Evolutionary conservation across 2,797 vertebrate genomes (phyloP).

Genomic region (Oophaga sylvatica): DNA sequence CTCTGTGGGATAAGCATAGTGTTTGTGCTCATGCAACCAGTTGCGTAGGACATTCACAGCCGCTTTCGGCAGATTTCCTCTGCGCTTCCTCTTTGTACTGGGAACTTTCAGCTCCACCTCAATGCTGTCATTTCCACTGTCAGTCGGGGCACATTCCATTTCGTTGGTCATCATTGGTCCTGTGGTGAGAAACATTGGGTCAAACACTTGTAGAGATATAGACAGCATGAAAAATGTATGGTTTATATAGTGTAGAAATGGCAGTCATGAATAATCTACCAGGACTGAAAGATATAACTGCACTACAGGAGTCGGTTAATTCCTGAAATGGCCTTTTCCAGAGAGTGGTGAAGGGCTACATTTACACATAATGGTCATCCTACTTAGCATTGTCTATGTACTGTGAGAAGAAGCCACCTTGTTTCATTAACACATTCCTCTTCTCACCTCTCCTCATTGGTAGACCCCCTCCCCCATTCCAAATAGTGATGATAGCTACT

Average conservation of each 20-base stretch:
- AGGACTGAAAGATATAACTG: not conserved
- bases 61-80: constrained; percentile 94
- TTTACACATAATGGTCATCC: not conserved
- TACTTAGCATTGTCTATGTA: not conserved
- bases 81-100: constrained; percentile 86
- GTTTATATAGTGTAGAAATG: not conserved
- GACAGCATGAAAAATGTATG: not conserved
- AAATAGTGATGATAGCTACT: not conserved
- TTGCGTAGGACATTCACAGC: constrained; percentile 91
- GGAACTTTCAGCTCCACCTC: constrained; percentile 82
- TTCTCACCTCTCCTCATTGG: constrained; percentile 33
- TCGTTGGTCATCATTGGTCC: constrained; percentile 76
- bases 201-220: no score
- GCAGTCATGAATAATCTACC: not conserved
- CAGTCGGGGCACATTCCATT: constrained; percentile 71
- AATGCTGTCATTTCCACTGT: constrained; percentile 79
- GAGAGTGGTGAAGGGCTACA: not conserved
- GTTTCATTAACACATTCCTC: constrained; percentile 29
- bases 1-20: constrained; percentile 95
- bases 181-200: constrained; percentile 44
- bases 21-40: constrained; percentile 94
- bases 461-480: constrained; percentile 8
- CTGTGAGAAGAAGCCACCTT: constrained; percentile 63
- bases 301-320: not conserved
- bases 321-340: not conserved